A percentile compares a stretch with the other conserved stretches of the same genome.
These are phyloP conservation scores for Betta splendens DNA, from an alignment of 2,797 vertebrate species.

Conservation along the genomic window DNA sequence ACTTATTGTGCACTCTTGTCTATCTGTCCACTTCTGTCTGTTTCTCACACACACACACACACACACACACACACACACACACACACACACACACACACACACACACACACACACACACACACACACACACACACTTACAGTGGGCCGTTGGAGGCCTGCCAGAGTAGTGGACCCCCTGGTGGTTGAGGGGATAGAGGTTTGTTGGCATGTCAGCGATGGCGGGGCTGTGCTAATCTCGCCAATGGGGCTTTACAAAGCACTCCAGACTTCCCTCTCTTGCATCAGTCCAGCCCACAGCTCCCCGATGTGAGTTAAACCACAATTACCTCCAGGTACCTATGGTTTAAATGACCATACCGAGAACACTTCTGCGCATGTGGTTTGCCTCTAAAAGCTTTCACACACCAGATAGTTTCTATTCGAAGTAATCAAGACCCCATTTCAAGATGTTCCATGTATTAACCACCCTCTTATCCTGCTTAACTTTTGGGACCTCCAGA, in stretches of 20 bases:
- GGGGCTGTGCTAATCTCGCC: constrained; percentile 62
- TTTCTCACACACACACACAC: constrained; percentile 50
- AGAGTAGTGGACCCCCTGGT: constrained; percentile 61
- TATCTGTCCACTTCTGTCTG: constrained; percentile 62
- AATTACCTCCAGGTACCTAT: constrained; percentile 34
- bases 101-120: constrained; percentile 15
- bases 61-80: constrained; percentile 13
- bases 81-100: constrained; percentile 31
- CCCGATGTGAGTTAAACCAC: constrained; percentile 49
- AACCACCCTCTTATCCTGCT: constrained; percentile 54
- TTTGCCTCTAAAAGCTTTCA: constrained; percentile 12
- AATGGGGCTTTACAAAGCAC: constrained; percentile 61
- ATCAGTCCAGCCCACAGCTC: constrained; percentile 47
- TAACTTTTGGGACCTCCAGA: constrained; percentile 45
- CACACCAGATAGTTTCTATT: constrained; percentile 4
- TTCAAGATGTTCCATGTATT: constrained; percentile 34
- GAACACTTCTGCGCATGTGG: constrained; percentile 16
- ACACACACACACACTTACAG: constrained; percentile 28
- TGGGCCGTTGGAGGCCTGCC: constrained; percentile 61
- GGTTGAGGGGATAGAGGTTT: constrained; percentile 65
- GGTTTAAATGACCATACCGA: constrained; percentile 11
- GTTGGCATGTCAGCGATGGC: constrained; percentile 61
- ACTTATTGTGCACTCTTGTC: constrained; percentile 61
- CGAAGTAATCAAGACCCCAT: constrained; percentile 16
- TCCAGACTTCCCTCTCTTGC: constrained; percentile 51